Base-by-base conservation (phyloP, 1,140 invertebrate genomes). In the Babylonia areolata region DNA sequence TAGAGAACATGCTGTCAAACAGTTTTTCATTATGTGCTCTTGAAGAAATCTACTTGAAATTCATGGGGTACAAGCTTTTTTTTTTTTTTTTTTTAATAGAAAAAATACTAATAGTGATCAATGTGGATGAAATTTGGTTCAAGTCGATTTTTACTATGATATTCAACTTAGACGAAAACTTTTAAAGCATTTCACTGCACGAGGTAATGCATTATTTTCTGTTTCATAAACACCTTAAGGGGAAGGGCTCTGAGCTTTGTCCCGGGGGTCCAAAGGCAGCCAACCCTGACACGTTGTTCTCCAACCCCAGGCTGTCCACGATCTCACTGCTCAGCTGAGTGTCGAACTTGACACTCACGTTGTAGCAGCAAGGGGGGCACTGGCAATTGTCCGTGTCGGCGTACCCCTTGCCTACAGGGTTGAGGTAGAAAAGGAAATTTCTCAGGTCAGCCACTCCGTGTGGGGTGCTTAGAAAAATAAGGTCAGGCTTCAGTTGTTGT, bases 321-420 rank as follows among this genome's bases (percentile, higher is more conserved):
- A 90, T 40, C 2, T 85, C 81, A 28, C 64, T 11, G 17, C 89
- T 78, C 23, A 86, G 77, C 15, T 85, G n/a, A 33, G 81, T 82
- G 42, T 89, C 89, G 23, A 90, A 39, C 11, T 71, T 87, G 2
- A 83, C 87, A 1, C 85, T 85, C 23, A 88, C 81, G 35, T 85
- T 86, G 69, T 88, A 91, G 86, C 89, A 90, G 83, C 87, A 89
- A 0, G 89, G 90, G 11, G 90, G 90, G 40, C 89, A 90, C n/a
- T 88, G 71, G 51, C 88, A 89, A 85, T 91, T 91, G 81, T 91
- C 90, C 12, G 89, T 91, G 35, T 91, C 88, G 28, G 89, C 90
- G 46, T 58, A 64, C 20, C 90, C 90, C 28, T 86, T 2, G 2
- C 81, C 89, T 3, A n/a, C 9, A 35, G 89, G 87, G 40, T 91